Evolutionary conservation across 2,797 vertebrate species (phyloP).

Genomic region (Typhlichthys eigenmanni): DNA sequence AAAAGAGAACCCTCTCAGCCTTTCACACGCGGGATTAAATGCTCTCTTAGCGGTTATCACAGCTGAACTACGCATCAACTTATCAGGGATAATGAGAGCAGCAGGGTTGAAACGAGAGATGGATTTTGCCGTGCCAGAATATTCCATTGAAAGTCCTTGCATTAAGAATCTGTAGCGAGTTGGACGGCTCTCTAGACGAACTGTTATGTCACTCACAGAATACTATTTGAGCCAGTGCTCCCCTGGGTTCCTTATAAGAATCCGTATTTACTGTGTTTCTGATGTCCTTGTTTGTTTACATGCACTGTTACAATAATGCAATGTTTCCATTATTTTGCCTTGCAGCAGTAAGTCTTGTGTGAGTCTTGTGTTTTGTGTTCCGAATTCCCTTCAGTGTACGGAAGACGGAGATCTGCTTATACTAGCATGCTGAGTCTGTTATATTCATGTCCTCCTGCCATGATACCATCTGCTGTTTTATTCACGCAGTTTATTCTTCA

Average conservation of each 20-base stretch:
- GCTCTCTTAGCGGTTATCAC: neutral
- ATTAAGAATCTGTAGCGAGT: conserved; percentile 24
- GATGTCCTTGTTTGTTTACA: conserved; percentile 20
- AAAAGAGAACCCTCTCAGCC: too few species aligned
- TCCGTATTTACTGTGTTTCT: conserved; percentile 13
- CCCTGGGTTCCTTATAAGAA: conserved; percentile 6
- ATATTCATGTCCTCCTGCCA: conserved; percentile 1
- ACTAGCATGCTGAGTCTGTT: conserved; percentile 21
- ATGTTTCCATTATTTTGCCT: conserved; percentile 14
- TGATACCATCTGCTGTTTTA: conserved; percentile 1
- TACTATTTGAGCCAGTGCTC: conserved; percentile 15
- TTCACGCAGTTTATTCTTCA: conserved; percentile 21
- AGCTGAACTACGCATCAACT: neutral
- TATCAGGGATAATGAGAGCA: neutral
- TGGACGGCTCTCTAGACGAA: conserved; percentile 8
- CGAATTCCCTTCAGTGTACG: conserved; percentile 15
- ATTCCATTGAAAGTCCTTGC: conserved; percentile 22
- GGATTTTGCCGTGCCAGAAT: neutral
- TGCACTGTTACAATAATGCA: neutral
- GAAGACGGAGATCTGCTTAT: conserved; percentile 6
- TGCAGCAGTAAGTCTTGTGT: conserved; percentile 13
- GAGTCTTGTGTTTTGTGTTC: conserved; percentile 13
- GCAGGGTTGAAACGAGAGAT: neutral
- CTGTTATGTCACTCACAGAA: conserved; percentile 44
- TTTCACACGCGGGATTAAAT: neutral